Evolutionary conservation across 1,140 invertebrate species (phyloP).

Genomic region (Maconellicoccus hirsutus): DNA sequence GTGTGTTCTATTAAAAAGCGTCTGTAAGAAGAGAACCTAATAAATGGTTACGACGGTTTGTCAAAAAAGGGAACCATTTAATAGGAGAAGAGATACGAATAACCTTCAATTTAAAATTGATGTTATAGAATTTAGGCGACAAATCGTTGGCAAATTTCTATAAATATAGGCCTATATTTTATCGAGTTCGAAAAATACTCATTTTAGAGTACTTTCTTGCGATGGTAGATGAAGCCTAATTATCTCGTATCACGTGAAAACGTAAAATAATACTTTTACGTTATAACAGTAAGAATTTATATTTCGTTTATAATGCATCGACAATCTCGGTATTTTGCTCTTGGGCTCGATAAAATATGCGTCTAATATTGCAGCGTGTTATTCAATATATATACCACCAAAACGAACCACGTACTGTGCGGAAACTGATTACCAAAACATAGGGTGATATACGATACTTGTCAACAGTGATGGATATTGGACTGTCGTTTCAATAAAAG

Average conservation of each 20-base stretch:
- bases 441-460: constrained; percentile 14
- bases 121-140: not conserved
- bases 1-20: not conserved
- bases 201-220: too few species aligned
- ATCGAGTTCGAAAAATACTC: too few species aligned
- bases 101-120: not conserved
- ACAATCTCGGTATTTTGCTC: not conserved
- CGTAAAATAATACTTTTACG: too few species aligned
- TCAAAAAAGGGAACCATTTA: not conserved
- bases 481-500: constrained; percentile 18
- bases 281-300: too few species aligned
- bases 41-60: not conserved
- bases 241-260: too few species aligned
- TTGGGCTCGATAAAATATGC: not conserved
- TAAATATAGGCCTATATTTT: too few species aligned
- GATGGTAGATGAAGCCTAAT: too few species aligned
- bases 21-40: constrained; percentile 5
- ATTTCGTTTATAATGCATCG: not conserved
- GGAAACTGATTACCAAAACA: constrained; percentile 2
- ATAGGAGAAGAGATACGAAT: not conserved
- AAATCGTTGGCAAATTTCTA: not conserved
- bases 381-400: not conserved
- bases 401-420: not conserved
- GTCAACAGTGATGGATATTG: constrained; percentile 12
- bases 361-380: not conserved